These are phyloP conservation scores for Syndactyla subalaris DNA, from an alignment of 2,797 vertebrate species.

Conservation along the genomic window DNA sequence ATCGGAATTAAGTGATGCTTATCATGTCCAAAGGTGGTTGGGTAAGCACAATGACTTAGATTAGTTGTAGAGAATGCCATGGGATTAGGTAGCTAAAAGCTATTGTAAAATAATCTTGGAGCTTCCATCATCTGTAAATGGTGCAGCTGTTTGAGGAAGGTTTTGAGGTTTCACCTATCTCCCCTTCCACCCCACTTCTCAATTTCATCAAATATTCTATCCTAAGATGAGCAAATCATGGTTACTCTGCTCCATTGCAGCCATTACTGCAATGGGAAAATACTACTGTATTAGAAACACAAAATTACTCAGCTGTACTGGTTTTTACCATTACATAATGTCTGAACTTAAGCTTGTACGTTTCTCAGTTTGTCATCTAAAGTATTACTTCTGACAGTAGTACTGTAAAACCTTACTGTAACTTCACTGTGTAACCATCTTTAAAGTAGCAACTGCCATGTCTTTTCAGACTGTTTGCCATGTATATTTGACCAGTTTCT, in stretches of 20 bases:
- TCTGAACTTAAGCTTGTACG: neutral
- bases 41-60: neutral
- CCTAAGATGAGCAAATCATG: neutral
- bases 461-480: neutral
- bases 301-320: neutral
- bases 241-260: neutral
- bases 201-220: neutral
- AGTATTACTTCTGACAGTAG: neutral
- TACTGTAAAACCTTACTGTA: neutral
- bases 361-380: neutral
- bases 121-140: neutral
- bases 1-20: neutral
- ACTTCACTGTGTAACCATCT: neutral
- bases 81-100: neutral
- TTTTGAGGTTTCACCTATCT: neutral
- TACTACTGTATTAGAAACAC: neutral
- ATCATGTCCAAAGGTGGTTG: neutral
- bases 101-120: neutral
- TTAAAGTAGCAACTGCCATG: accelerated
- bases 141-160: neutral
- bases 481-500: neutral
- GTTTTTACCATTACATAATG: neutral
- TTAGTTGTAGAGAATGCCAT: neutral
- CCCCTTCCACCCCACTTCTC: neutral
- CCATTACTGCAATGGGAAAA: neutral